phyloP scores from a whole-genome alignment of 2,888 invertebrate genomes.

The Caenorhabditis imperialis region DNA sequence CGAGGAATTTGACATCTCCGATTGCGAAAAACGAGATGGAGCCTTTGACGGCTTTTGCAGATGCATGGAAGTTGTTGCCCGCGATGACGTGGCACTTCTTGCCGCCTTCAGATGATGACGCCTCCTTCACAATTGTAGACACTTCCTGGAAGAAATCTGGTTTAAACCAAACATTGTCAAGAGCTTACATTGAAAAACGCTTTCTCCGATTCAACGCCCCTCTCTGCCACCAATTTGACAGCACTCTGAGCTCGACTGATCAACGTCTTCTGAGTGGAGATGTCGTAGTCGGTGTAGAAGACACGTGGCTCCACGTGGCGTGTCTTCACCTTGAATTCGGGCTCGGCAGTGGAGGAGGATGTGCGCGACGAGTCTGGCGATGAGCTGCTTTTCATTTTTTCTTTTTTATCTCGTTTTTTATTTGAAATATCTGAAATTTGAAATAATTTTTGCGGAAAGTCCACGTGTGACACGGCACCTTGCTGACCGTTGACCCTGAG shows the following conservation, averaged over 20 bases:
- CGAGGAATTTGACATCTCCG: slow-evolving; percentile 37
- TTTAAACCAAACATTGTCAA: neutral
- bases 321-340: slow-evolving; percentile 10
- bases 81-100: slow-evolving; percentile 29
- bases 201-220: slow-evolving; percentile 13
- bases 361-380: slow-evolving; percentile 15
- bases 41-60: slow-evolving; percentile 27
- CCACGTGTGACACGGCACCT: no score
- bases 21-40: slow-evolving; percentile 39
- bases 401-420: neutral
- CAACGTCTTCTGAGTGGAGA: slow-evolving; percentile 7
- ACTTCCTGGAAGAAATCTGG: slow-evolving; percentile 15
- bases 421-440: no score
- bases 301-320: slow-evolving; percentile 27
- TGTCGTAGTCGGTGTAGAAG: slow-evolving; percentile 28
- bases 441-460: no score
- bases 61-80: slow-evolving; percentile 29
- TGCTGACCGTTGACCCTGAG: no score
- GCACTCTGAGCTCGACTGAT: slow-evolving; percentile 8
- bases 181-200: slow-evolving; percentile 15
- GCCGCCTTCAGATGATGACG: no score
- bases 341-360: slow-evolving; percentile 6
- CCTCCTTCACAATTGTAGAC: slow-evolving; percentile 15
- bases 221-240: slow-evolving; percentile 2
- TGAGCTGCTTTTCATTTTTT: neutral